A percentile compares a stretch with the other conserved stretches of the same genome.
Evolutionary conservation across 2,113 vertebrate species (phyloP).

Genomic region (Porphyrio hochstetteri): DNA sequence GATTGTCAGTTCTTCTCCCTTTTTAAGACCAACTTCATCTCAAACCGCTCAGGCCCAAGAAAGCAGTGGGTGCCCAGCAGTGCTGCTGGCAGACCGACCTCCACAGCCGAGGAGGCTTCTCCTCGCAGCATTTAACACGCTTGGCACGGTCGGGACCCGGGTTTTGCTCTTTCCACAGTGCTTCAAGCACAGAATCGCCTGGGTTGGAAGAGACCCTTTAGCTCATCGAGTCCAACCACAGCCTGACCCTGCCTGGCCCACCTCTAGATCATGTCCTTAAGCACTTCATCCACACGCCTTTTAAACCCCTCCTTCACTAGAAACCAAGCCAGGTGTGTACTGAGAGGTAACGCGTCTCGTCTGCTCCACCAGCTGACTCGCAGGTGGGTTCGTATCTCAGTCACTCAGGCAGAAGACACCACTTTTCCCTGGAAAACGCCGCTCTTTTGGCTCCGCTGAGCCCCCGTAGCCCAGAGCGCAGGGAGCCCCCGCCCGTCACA

Average conservation of each 20-base stretch:
- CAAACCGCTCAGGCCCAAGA: background rate
- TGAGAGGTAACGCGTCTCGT: fast-evolving
- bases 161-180: background rate
- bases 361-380: background rate
- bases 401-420: background rate
- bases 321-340: background rate
- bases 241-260: no score
- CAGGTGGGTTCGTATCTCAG: background rate
- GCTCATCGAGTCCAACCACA: no score
- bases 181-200: background rate
- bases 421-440: background rate
- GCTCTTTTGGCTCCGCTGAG: background rate
- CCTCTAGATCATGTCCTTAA: no score
- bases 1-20: background rate
- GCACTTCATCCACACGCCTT: no score
- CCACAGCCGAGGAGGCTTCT: no score
- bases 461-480: fast-evolving
- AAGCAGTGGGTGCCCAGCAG: no score
- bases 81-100: background rate
- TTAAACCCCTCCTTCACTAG: no score
- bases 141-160: fast-evolving
- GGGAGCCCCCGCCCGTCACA: background rate
- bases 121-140: fast-evolving
- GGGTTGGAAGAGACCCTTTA: no score
- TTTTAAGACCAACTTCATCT: background rate